These are phyloP conservation scores for Myodes glareolus DNA, from an alignment of 2,113 vertebrate genomes.

Conservation along the genomic window DNA sequence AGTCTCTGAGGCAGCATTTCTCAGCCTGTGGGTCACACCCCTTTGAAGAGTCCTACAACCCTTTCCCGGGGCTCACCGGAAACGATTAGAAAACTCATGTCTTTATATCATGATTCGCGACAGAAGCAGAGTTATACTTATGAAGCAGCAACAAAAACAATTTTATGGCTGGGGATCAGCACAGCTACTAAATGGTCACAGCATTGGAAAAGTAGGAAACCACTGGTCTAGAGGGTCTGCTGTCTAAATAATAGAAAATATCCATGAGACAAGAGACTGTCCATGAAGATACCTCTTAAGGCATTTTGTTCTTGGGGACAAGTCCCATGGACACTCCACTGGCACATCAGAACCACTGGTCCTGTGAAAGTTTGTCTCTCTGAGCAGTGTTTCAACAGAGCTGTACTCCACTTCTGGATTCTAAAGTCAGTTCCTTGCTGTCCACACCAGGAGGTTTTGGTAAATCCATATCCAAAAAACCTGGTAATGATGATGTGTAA, in stretches of 20 bases:
- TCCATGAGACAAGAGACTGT: not conserved
- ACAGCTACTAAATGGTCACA: no score
- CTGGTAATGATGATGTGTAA: not conserved
- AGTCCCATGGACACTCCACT: not conserved
- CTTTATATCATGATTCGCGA: no score
- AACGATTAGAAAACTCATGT: no score
- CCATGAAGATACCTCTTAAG: accelerated
- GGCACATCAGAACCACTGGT: not conserved
- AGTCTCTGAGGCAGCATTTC: no score
- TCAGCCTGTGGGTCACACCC: no score
- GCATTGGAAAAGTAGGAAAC: not conserved
- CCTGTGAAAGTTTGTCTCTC: not conserved
- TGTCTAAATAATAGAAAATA: no score
- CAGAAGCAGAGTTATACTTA: no score
- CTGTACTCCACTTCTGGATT: not conserved
- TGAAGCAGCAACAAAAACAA: no score
- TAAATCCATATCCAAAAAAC: not conserved
- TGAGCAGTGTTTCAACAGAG: not conserved
- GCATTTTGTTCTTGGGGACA: not conserved
- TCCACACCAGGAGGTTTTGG: not conserved
- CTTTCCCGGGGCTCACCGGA: no score
- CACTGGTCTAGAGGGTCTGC: not conserved
- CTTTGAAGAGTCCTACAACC: no score
- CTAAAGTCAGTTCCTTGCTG: not conserved
- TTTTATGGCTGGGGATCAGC: no score